Percentiles rank a stretch among this genome's conserved stretches.
These are phyloP conservation scores for Bovichtus variegatus DNA, from an alignment of 2,797 vertebrate species.

Conservation along the genomic window DNA sequence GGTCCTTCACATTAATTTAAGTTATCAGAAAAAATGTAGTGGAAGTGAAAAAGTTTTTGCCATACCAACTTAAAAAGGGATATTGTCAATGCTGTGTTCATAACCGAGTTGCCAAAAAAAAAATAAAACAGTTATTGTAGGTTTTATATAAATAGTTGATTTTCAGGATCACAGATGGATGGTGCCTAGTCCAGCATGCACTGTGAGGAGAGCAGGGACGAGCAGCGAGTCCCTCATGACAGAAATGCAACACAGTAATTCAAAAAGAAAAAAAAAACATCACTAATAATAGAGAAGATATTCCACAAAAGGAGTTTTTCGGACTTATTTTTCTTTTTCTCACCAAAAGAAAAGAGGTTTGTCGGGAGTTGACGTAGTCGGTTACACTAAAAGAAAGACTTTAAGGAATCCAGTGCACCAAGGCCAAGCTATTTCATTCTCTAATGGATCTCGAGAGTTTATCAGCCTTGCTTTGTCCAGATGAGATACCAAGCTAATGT, in stretches of 20 bases:
- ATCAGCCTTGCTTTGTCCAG: constrained; percentile 61
- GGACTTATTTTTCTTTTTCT: constrained; percentile 2
- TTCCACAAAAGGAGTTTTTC: neutral
- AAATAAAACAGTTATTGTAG: neutral
- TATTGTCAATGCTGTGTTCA: no score
- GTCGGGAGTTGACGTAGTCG: constrained; percentile 8
- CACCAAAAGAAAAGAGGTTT: constrained; percentile 5
- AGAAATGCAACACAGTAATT: neutral
- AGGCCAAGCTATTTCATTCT: constrained; percentile 64
- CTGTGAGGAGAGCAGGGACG: neutral
- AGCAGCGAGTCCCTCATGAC: neutral
- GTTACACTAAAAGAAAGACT: constrained; percentile 26
- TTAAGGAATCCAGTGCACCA: constrained; percentile 36
- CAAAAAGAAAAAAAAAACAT: neutral
- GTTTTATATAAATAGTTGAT: neutral
- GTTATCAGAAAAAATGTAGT: no score
- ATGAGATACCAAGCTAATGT: constrained; percentile 67
- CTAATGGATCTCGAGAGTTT: constrained; percentile 64
- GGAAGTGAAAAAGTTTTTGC: no score
- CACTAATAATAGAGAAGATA: neutral
- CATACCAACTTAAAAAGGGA: no score
- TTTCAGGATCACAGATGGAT: neutral
- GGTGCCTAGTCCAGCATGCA: neutral
- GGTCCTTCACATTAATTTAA: no score
- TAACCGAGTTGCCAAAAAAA: neutral